Percentiles rank a stretch among this genome's conserved stretches.
These are phyloP conservation scores for Monopis laevigella DNA, from an alignment of 2,888 invertebrate genomes.

Conservation along the genomic window DNA sequence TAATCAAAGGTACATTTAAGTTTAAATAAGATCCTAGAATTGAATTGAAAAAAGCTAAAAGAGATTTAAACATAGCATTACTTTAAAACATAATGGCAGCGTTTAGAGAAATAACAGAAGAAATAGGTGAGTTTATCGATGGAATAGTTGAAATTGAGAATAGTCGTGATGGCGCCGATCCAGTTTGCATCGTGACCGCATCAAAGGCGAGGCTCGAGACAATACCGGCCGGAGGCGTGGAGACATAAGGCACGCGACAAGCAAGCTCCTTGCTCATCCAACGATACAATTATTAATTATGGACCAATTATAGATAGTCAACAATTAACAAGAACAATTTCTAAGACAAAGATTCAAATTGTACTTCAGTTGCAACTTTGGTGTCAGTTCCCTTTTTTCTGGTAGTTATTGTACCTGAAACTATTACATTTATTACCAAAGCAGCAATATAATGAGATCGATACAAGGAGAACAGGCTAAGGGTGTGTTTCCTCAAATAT, in stretches of 20 bases:
- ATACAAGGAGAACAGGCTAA: no score
- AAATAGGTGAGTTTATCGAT: slow-evolving; percentile 6
- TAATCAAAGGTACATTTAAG: not conserved
- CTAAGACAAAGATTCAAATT: no score
- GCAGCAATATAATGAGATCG: no score
- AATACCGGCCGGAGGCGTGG: slow-evolving; percentile 8
- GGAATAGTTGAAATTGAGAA: slow-evolving; percentile 7
- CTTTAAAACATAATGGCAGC: not conserved
- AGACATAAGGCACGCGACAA: slow-evolving; percentile 10
- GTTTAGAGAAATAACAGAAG: slow-evolving; percentile 1
- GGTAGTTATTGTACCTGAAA: no score
- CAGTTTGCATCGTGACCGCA: slow-evolving; percentile 9
- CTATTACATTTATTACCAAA: no score
- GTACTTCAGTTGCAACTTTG: no score
- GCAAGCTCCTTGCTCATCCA: slow-evolving; percentile 6
- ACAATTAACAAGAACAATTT: slow-evolving; percentile 8
- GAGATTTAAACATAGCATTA: not conserved
- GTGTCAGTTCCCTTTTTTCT: no score
- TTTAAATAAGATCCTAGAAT: not conserved
- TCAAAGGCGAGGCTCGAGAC: slow-evolving; percentile 6
- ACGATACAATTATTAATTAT: slow-evolving; percentile 6
- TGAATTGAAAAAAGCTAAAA: not conserved
- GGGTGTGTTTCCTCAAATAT: no score
- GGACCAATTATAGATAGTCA: slow-evolving; percentile 2
- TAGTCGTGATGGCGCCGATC: slow-evolving; percentile 8